Base-by-base conservation (phyloP, 2,888 invertebrate species). In the Luperina nickerlii region DNA sequence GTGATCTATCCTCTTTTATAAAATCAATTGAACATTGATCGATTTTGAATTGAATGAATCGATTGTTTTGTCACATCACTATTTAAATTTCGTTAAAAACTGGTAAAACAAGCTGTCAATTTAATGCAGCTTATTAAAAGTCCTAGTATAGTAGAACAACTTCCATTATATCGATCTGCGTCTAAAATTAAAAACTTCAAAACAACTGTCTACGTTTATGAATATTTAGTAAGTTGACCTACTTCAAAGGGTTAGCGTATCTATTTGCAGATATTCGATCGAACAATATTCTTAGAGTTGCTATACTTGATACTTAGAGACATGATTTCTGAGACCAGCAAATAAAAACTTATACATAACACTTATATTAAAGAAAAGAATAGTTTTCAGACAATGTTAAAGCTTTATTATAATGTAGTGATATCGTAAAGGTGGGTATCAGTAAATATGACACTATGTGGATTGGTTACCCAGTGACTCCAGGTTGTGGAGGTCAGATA, bases 341-440 rank as follows among this genome's bases (percentile, higher is more conserved):
- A 66, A 71, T 63, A 24, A 48, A 60, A 63, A 79, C 79, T 75
- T 87, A 87, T 38, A 42, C 8, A 38, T 78, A 72, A 57, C 8
- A 77, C 78, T 74, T 63, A 73, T 4, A 63, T 0, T 70, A 75
- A 76, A 67, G 42, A 81, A 60, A 78, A 62, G 0, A 83, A 67
- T 66, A 11, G 32, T 77, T 63, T 72, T 77, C 13, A 85, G 73
- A 79, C n/a, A 79, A 81, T 60, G 38, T 89, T 88, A 88, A 89
- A 88, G 89, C 88, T 89, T 80, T 69, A 63, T 76, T 81, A 71
- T 48, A 81, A 75, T 82, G 75, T 81, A 78, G 65, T 89, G 87
- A 88, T 81, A 66, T 57, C 78, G 32, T 68, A 71, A 79, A 89
- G 89, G 88, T 88, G 88, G 89, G 88, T 74, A 32, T 62, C 24